Base-by-base conservation (phyloP, 1,140 invertebrate species). In the Drosophila insularis region DNA sequence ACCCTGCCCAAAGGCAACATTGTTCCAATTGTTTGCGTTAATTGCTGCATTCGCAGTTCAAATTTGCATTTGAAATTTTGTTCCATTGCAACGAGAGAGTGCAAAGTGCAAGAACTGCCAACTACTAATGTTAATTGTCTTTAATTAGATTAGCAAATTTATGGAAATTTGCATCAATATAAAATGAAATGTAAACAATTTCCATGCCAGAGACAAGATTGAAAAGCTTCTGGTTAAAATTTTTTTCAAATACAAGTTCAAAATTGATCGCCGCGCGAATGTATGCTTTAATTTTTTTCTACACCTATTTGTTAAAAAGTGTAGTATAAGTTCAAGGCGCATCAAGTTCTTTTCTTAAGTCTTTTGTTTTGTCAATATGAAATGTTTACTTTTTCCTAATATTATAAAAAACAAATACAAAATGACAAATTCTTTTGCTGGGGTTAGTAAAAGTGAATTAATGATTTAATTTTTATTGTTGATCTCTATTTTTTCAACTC, bases 101-200 rank as follows among this genome's bases (percentile, higher is more conserved):
- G 84, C 82, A 89, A 77, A 87, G 84, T 81, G 78, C 82, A 79
- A 60, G 66, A 71, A 69, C 68, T 79, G 64, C 23, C 23, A 62
- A 37, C 43, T 64, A 75, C 35, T 37, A 68, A 64, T 80, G 74
- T 39, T 78, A 85, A 86, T 89, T 87, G 84, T 43, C 58, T 71
- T 89, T 71, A 87, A 87, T 87, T 87, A 71, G 55, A 19, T 43
- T 17, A 43, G 17, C 55, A 63, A 68, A 60, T 37, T 50, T 69
- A 10, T 10, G 31, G 19, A 21, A 17, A 27, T 21, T 17, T 13
- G 4, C 35, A 37, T 21, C 35, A 43, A 8, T 35, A 27, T 6
- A 1, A 27, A 5, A 27, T 23, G 50, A 11, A 37, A 23, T 39
- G 32, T 1, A 23, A 17, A 35, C 19, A 27, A 32, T 13, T 53